Base-by-base conservation (phyloP, 2,113 vertebrate genomes). In the Lagopus muta region DNA sequence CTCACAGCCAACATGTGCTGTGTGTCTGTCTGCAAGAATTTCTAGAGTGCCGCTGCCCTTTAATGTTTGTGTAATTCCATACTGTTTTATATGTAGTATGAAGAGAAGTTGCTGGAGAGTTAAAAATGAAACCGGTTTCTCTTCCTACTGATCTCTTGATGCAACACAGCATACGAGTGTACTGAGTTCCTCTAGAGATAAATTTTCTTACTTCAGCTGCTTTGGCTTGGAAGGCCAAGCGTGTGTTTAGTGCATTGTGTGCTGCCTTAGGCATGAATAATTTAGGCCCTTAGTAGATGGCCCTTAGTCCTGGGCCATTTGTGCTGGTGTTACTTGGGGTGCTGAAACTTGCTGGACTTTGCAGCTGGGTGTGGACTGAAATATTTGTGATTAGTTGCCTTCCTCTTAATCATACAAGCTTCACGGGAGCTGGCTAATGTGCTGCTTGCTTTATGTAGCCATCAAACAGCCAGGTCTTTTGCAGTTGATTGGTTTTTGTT, bases 101-200 rank as follows among this genome's bases (percentile, higher is more conserved):
- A 65, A 47, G 83, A 69, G 61, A 20, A 32, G 50, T 64, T 89
- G 60, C n/a, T 81, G 34, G 45, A 93, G 72, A 76, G 84, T 70
- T 92, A 60, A 91, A 92, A 83, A 86, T 64, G 73, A 75, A 93
- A 20, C 64, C 52, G 48, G 12, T 84, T 88, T 95, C 20, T 76
- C n/a, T 86, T 72, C 54, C 69, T 88, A 11, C 57, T 78, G n/a
- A n/a, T 81, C 8, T 77, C 42, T 24, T 57, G 54, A 19, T 52
- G 50, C 1, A 4, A 42, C 17, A 2, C 27, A 45, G n/a, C 34
- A 5, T 0, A 5, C 62, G 76, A 91, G 47, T 42, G 2, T 34
- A n/a, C 21, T 27, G 42, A 43, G 80, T 88, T 80, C 69, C 55
- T 77, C 64, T 6, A 2, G 75, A 67, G 69, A 20, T 78, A 65